phyloP scores from a whole-genome alignment of 1,140 invertebrate species.

The Medauroidea extradentata region DNA sequence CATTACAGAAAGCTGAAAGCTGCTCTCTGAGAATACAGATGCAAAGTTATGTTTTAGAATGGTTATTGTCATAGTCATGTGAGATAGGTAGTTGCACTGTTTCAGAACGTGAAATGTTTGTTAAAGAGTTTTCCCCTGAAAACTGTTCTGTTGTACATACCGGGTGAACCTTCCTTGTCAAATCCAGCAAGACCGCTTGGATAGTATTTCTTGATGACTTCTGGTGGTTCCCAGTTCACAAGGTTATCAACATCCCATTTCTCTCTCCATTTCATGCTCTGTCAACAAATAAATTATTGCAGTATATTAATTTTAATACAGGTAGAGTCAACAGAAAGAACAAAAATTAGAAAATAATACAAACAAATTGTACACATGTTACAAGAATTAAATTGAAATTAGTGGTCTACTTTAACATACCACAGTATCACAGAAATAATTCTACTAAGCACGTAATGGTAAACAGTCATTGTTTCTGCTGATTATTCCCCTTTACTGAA shows the following conservation, averaged over 20 bases:
- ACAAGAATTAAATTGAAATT: neutral
- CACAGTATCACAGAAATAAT: too few relatives aligned
- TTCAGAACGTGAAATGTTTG: too few relatives aligned
- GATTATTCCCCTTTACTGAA: too few relatives aligned
- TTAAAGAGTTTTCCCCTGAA: too few relatives aligned
- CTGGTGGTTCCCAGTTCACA: conserved; percentile 63
- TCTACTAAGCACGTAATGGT: too few relatives aligned
- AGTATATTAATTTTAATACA: conserved; percentile 42
- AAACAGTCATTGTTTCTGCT: too few relatives aligned
- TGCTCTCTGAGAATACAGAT: too few relatives aligned
- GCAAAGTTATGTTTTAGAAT: too few relatives aligned
- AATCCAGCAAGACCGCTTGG: conserved; percentile 71
- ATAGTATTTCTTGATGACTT: conserved; percentile 64
- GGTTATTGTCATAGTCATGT: too few relatives aligned
- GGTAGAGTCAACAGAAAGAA: conserved; percentile 25
- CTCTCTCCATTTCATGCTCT: conserved; percentile 67
- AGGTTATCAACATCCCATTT: conserved; percentile 70
- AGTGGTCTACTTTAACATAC: neutral
- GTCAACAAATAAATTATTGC: neutral
- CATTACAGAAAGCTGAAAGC: too few relatives aligned
- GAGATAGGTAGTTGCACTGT: too few relatives aligned
- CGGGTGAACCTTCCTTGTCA: conserved; percentile 81
- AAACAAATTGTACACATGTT: too few relatives aligned
- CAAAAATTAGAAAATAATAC: neutral
- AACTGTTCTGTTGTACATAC: conserved; percentile 45